Conservation (phyloP, 1,140 invertebrate species). For the Gonatopus flavifemur region DNA sequence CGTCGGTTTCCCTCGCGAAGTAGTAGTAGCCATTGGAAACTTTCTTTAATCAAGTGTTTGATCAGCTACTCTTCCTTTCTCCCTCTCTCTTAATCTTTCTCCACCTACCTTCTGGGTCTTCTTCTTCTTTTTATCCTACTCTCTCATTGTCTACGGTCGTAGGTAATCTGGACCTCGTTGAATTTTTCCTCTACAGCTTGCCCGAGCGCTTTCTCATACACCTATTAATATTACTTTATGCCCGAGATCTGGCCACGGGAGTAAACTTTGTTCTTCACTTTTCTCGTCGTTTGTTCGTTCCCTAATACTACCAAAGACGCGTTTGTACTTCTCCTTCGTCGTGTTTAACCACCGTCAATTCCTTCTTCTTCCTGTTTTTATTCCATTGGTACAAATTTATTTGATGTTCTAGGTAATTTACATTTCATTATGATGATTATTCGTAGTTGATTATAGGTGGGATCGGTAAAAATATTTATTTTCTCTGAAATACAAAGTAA, state of each 20-base stretch:
- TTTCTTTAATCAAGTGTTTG: slow-evolving; percentile 50
- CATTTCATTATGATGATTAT: too few relatives aligned
- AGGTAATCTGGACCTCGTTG: slow-evolving; percentile 20
- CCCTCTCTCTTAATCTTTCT: neutral
- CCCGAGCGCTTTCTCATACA: slow-evolving; percentile 1
- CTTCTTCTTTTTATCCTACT: neutral
- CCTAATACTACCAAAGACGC: neutral
- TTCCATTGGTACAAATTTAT: too few relatives aligned
- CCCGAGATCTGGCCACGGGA: neutral
- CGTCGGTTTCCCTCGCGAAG: slow-evolving; percentile 28
- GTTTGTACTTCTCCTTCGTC: neutral
- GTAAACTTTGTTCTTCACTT: too few relatives aligned
- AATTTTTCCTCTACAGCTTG: neutral
- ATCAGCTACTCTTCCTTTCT: slow-evolving; percentile 24
- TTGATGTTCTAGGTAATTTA: too few relatives aligned
- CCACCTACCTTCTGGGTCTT: neutral
- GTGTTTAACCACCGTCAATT: too few relatives aligned
- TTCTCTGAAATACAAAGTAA: too few relatives aligned
- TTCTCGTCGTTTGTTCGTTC: neutral
- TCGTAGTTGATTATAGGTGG: too few relatives aligned
- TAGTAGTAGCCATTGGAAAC: slow-evolving; percentile 38
- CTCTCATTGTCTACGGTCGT: slow-evolving; percentile 27
- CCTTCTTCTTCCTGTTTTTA: too few relatives aligned
- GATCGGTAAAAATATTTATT: too few relatives aligned
- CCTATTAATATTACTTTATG: slow-evolving; percentile 3